phyloP scores from a whole-genome alignment of 2,113 vertebrate species.

The Antechinus flavipes region DNA sequence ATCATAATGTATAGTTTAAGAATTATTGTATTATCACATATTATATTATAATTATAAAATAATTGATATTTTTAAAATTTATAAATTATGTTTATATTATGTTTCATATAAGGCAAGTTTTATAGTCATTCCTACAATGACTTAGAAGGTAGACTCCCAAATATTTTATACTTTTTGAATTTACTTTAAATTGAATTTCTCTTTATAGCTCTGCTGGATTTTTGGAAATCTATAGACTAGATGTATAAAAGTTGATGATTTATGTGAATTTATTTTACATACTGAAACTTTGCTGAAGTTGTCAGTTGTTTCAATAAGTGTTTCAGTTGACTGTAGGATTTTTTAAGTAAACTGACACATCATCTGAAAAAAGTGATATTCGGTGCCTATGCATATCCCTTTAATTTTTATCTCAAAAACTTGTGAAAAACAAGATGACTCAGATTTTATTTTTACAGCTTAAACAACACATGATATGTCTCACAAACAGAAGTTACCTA shows the following conservation, averaged over 20 bases:
- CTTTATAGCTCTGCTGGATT: background rate
- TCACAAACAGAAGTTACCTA: conserved; percentile 27
- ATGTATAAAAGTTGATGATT: background rate
- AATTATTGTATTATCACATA: too few species aligned
- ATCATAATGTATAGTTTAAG: too few species aligned
- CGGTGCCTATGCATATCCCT: background rate
- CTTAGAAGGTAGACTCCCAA: background rate
- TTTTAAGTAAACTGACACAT: background rate
- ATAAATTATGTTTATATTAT: too few species aligned
- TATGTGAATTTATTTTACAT: background rate
- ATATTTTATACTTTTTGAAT: background rate
- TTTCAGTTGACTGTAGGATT: background rate
- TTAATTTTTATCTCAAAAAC: background rate
- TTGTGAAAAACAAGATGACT: conserved; percentile 47
- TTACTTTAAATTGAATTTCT: background rate
- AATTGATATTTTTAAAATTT: too few species aligned
- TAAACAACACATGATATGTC: background rate
- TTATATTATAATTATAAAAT: too few species aligned
- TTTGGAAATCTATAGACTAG: background rate
- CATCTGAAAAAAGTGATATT: background rate
- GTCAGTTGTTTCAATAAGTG: background rate
- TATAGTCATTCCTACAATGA: background rate
- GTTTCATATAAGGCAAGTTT: background rate
- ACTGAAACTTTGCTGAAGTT: background rate
- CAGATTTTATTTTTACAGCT: conserved; percentile 40